Evolutionary conservation across 2,797 vertebrate species (phyloP).

Genomic region (Amniataba percoides): DNA sequence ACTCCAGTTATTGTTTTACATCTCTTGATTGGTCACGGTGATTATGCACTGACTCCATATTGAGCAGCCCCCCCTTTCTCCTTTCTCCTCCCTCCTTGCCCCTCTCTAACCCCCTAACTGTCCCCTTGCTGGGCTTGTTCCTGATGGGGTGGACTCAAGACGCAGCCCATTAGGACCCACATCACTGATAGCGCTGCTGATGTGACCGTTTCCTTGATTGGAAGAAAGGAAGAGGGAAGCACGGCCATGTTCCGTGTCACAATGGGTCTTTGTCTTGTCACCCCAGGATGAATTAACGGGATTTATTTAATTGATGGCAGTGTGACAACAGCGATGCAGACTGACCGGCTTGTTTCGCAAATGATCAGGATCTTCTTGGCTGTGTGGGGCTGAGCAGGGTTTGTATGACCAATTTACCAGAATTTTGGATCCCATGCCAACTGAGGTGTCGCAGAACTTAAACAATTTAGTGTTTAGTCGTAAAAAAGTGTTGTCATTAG

Average conservation of each 20-base stretch:
- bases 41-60: slow-evolving; percentile 41
- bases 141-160: slow-evolving; percentile 66
- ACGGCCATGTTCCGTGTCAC: slow-evolving; percentile 74
- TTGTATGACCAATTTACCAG: not conserved
- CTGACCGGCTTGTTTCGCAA: slow-evolving; percentile 57
- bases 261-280: slow-evolving; percentile 83
- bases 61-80: slow-evolving; percentile 25
- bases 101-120: slow-evolving; percentile 49
- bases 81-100: slow-evolving; percentile 16
- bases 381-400: slow-evolving; percentile 11
- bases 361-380: slow-evolving; percentile 30
- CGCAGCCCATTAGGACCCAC: slow-evolving; percentile 67
- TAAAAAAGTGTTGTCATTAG: not conserved
- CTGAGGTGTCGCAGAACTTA: not conserved
- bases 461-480: not conserved
- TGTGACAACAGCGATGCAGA: slow-evolving; percentile 59
- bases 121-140: slow-evolving; percentile 59
- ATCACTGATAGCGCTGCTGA: slow-evolving; percentile 77
- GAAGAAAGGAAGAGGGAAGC: slow-evolving; percentile 74
- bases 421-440: not conserved
- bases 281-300: slow-evolving; percentile 81
- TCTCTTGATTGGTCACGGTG: slow-evolving; percentile 66
- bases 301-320: slow-evolving; percentile 82
- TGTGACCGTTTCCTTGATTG: slow-evolving; percentile 79
- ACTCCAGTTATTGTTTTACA: slow-evolving; percentile 60